Percentiles rank a stretch among this genome's conserved stretches.
These are phyloP conservation scores for Euura saliciscinereae DNA, from an alignment of 1,140 invertebrate species.

Conservation along the genomic window DNA sequence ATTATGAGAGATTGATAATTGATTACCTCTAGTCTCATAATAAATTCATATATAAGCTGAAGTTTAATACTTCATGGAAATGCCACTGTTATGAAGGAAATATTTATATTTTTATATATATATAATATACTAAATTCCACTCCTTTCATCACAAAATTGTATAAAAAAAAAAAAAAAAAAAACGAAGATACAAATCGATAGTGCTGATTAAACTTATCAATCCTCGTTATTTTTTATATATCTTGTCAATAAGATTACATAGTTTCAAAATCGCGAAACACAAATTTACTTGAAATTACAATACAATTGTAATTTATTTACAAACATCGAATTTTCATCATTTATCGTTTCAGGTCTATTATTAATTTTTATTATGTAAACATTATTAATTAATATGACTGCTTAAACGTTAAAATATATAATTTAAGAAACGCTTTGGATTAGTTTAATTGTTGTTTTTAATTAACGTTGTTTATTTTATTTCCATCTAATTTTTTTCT, in stretches of 20 bases:
- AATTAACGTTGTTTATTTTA: neutral
- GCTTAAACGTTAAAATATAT: neutral
- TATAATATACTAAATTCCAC: neutral
- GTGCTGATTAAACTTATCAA: no score
- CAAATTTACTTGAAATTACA: no score
- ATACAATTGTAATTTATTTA: no score
- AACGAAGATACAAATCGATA: neutral
- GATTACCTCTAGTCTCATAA: no score
- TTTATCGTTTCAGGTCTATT: no score
- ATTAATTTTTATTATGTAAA: neutral
- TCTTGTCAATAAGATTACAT: no score
- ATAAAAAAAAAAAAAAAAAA: no score
- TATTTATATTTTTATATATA: neutral
- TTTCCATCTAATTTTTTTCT: neutral
- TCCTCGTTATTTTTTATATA: no score
- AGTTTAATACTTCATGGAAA: neutral
- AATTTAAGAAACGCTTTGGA: neutral
- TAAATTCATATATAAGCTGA: neutral
- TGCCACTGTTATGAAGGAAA: neutral
- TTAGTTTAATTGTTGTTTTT: neutral
- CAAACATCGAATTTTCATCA: no score
- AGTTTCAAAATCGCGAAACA: no score
- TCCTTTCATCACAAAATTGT: no score
- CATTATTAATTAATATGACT: neutral
- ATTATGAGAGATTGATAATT: no score